These are phyloP conservation scores for Proisotoma minuta DNA, from an alignment of 2,888 invertebrate genomes.

Conservation along the genomic window DNA sequence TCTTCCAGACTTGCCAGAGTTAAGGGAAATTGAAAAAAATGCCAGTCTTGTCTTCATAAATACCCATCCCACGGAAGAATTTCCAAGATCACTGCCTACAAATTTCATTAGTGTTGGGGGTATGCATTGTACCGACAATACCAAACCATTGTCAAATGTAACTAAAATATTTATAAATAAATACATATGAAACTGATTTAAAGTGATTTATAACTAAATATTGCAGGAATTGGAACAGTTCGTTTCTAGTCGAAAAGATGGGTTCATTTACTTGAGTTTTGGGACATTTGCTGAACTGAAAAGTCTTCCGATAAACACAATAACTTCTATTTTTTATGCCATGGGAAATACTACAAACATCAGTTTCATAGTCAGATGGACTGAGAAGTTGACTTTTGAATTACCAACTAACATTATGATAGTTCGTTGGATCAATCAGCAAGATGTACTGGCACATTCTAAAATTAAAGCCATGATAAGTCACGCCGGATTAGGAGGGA, in stretches of 20 bases:
- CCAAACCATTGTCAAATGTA: constrained; percentile 18
- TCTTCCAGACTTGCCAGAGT: constrained; percentile 19
- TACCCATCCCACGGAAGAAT: constrained; percentile 37
- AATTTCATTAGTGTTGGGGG: constrained; percentile 23
- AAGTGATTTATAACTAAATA: no score
- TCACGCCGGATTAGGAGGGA: constrained; percentile 29
- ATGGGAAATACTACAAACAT: constrained; percentile 51
- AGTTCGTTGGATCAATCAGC: constrained; percentile 35
- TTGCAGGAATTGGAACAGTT: constrained; percentile 38
- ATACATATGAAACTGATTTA: not conserved
- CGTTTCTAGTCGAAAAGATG: constrained; percentile 29
- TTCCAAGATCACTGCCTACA: constrained; percentile 27
- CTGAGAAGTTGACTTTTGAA: constrained; percentile 24
- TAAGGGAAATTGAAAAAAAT: constrained; percentile 28
- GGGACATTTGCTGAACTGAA: constrained; percentile 37
- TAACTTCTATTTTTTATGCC: constrained; percentile 64
- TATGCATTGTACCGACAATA: constrained; percentile 16
- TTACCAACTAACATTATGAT: constrained; percentile 28
- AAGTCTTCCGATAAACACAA: no score
- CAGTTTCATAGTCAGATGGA: constrained; percentile 37
- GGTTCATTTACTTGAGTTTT: constrained; percentile 42
- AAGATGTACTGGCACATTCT: constrained; percentile 33
- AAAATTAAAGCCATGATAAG: constrained; percentile 36
- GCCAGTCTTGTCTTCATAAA: constrained; percentile 36
- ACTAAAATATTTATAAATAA: not conserved